Evolutionary conservation across 2,888 invertebrate genomes (phyloP).

Genomic region (Papilio gigon): DNA sequence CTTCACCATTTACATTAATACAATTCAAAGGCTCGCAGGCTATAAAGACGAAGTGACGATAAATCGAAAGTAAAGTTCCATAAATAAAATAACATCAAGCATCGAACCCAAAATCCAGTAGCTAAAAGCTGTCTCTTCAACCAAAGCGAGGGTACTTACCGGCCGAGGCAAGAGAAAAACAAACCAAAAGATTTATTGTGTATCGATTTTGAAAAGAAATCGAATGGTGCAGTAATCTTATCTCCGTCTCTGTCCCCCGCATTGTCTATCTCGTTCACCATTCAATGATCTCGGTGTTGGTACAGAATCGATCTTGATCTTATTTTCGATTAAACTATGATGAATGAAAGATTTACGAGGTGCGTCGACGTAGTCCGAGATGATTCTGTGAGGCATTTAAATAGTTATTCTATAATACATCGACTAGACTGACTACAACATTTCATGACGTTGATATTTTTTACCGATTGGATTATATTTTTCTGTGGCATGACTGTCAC

Average conservation of each 20-base stretch:
- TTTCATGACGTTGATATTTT: background rate
- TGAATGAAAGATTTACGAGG: slow-evolving; percentile 68
- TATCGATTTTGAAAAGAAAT: slow-evolving; percentile 73
- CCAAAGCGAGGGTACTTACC: slow-evolving; percentile 60
- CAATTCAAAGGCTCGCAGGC: slow-evolving; percentile 55
- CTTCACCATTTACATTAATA: slow-evolving; percentile 52
- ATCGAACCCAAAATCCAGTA: slow-evolving; percentile 66
- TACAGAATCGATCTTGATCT: slow-evolving; percentile 62
- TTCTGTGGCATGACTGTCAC: no score
- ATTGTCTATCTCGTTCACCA: slow-evolving; percentile 55
- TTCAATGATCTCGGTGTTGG: slow-evolving; percentile 62
- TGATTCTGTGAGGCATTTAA: slow-evolving; percentile 57
- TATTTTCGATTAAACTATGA: slow-evolving; percentile 70
- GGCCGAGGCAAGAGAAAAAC: slow-evolving; percentile 57
- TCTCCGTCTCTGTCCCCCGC: slow-evolving; percentile 49
- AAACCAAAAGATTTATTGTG: slow-evolving; percentile 69
- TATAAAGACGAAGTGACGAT: slow-evolving; percentile 60
- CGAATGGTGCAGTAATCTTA: slow-evolving; percentile 62
- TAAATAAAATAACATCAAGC: slow-evolving; percentile 58
- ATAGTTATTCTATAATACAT: slow-evolving; percentile 40
- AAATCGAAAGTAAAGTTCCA: slow-evolving; percentile 57
- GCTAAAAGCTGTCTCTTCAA: slow-evolving; percentile 65
- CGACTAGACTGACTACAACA: background rate
- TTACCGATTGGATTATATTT: no score
- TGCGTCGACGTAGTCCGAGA: slow-evolving; percentile 55